phyloP scores from a whole-genome alignment of 2,888 invertebrate species.

The Gasteruption jaculator region DNA sequence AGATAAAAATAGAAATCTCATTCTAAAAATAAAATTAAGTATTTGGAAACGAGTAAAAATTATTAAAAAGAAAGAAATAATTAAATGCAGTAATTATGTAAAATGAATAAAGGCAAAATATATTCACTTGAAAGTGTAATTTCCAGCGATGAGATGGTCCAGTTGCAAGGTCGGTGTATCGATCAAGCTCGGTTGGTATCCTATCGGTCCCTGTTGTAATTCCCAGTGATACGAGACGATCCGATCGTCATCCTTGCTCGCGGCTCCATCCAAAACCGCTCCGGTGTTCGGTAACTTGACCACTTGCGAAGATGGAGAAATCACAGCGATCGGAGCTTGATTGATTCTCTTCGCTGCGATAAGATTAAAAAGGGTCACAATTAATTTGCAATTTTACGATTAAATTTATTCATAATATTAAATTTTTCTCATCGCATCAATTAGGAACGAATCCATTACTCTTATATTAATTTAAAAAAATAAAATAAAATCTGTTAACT shows the following conservation, averaged over 20 bases:
- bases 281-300: constrained; percentile 87
- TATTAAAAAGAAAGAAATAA: neutral
- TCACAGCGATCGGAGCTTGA: constrained; percentile 77
- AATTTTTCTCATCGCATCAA: too few species aligned
- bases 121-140: constrained; percentile 74
- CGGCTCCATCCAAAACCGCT: constrained; percentile 80
- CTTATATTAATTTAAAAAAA: neutral
- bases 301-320: constrained; percentile 79
- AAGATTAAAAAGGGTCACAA: too few species aligned
- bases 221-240: constrained; percentile 92
- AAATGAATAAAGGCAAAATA: neutral
- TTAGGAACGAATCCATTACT: too few species aligned
- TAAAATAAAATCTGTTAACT: constrained; percentile 6
- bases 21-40: too few species aligned
- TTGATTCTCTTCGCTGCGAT: constrained; percentile 72
- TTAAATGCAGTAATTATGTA: constrained; percentile 1
- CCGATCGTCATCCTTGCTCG: constrained; percentile 78
- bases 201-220: constrained; percentile 78
- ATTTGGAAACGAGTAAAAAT: neutral
- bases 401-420: too few species aligned
- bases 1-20: neutral
- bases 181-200: constrained; percentile 75
- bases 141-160: constrained; percentile 82
- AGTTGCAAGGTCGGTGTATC: constrained; percentile 80
- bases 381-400: too few species aligned